Evolutionary conservation across 2,888 invertebrate genomes (phyloP).

Genomic region (Baccha elongata): DNA sequence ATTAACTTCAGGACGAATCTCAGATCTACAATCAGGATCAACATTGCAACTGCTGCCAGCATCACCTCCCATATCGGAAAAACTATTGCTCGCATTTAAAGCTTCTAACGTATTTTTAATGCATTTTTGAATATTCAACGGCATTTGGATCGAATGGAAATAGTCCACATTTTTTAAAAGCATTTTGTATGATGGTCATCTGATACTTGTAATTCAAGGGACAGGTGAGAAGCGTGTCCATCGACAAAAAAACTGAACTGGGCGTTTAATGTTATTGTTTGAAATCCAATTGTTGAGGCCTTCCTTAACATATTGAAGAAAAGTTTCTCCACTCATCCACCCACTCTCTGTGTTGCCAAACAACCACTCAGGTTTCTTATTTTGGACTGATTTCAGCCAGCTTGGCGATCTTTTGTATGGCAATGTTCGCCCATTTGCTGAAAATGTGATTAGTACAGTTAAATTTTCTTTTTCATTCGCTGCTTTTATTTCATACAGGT

Average conservation of each 20-base stretch:
- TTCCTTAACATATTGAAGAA: not conserved
- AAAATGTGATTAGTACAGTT: constrained; percentile 3
- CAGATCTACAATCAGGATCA: too few species aligned
- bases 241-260: constrained; percentile 7
- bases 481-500: not conserved
- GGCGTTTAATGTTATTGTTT: not conserved
- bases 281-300: not conserved
- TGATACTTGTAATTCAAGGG: not conserved
- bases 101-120: not conserved
- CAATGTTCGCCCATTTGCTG: constrained; percentile 1
- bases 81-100: not conserved
- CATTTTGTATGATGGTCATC: not conserved
- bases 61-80: not conserved
- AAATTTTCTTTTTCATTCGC: constrained; percentile 4
- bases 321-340: not conserved
- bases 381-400: not conserved
- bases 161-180: not conserved
- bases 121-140: not conserved
- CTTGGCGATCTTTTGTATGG: constrained; percentile 1
- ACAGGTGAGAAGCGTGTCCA: constrained; percentile 9
- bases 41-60: not conserved
- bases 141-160: not conserved
- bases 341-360: constrained; percentile 5
- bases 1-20: too few species aligned
- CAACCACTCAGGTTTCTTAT: constrained; percentile 3